Evolutionary conservation across 2,797 vertebrate genomes (phyloP).

Genomic region (Sebastes elongatus): DNA sequence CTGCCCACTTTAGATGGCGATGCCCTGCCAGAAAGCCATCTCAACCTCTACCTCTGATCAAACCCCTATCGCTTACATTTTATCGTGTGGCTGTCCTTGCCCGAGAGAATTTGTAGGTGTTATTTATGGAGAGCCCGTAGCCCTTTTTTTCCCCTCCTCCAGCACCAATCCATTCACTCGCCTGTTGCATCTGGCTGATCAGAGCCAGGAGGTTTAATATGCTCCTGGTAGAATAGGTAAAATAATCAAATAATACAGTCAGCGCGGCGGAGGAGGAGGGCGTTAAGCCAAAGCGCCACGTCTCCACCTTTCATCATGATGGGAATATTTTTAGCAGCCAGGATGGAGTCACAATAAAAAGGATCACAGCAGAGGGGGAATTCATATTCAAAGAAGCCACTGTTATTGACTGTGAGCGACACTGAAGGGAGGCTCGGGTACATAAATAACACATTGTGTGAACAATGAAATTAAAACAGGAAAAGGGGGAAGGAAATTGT

Average conservation of each 20-base stretch:
- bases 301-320: constrained; percentile 33
- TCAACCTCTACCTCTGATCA: constrained; percentile 48
- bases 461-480: constrained; percentile 15
- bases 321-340: constrained; percentile 43
- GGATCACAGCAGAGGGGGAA: constrained; percentile 22
- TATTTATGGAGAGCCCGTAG: constrained; percentile 41
- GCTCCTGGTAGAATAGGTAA: constrained; percentile 29
- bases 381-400: constrained; percentile 25
- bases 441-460: constrained; percentile 12
- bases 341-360: constrained; percentile 39
- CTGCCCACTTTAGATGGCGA: constrained; percentile 15
- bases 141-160: not conserved
- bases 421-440: not conserved
- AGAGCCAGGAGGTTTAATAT: constrained; percentile 38
- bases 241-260: constrained; percentile 34
- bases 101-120: constrained; percentile 34
- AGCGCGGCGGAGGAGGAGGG: not conserved
- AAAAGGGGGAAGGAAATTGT: not conserved
- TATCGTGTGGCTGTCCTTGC: constrained; percentile 46
- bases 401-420: constrained; percentile 34
- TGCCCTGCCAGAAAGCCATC: constrained; percentile 30
- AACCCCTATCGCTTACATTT: constrained; percentile 56
- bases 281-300: constrained; percentile 4
- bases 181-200: constrained; percentile 42
- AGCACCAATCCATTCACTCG: constrained; percentile 29